Conservation (phyloP, 2,888 invertebrate genomes). For the Operophtera brumata region DNA sequence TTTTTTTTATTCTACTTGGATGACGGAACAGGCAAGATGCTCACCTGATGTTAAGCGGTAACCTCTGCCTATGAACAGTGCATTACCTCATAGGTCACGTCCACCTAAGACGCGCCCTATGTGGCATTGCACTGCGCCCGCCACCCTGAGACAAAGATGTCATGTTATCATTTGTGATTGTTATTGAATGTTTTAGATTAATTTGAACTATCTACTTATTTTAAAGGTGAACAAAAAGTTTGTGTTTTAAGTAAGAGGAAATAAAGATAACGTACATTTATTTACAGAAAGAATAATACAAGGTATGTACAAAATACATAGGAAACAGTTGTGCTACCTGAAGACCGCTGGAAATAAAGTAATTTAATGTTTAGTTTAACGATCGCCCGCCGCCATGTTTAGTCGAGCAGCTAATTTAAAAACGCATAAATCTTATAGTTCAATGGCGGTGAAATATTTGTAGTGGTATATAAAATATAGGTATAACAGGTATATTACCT, state of each 20-base stretch:
- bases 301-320: too few relatives aligned
- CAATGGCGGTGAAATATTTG: conserved; percentile 24
- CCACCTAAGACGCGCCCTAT: too few relatives aligned
- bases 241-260: too few relatives aligned
- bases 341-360: conserved; percentile 4
- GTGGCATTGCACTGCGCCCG: too few relatives aligned
- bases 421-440: conserved; percentile 29
- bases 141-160: neutral
- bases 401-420: conserved; percentile 25
- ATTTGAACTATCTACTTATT: neutral
- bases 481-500: neutral
- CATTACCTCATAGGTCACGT: too few relatives aligned
- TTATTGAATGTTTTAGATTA: neutral
- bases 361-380: conserved; percentile 1
- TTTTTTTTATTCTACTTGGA: too few relatives aligned
- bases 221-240: neutral
- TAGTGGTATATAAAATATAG: conserved; percentile 20
- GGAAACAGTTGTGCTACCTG: too few relatives aligned
- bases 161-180: neutral
- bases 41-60: too few relatives aligned
- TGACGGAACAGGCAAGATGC: too few relatives aligned
- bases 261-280: too few relatives aligned
- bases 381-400: conserved; percentile 8
- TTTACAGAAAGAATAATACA: too few relatives aligned
- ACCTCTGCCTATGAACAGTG: too few relatives aligned